Conservation (phyloP, 2,113 vertebrate genomes). For the Oostethus manadensis region DNA sequence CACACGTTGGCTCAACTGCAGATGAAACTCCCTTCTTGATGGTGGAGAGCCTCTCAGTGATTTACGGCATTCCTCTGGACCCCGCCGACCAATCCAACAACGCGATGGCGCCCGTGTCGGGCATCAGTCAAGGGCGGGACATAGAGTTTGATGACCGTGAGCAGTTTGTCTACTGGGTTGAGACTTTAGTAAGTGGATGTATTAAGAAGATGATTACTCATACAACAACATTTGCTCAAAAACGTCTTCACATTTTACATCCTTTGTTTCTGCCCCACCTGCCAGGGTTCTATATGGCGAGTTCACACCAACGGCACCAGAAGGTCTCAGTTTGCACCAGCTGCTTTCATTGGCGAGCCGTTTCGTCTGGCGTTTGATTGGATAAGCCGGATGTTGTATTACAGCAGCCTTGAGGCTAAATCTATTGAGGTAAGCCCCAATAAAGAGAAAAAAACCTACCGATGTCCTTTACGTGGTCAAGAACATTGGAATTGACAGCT, state of each 20-base stretch:
- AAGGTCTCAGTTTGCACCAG: slow-evolving; percentile 67
- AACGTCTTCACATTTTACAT: neutral
- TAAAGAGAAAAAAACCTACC: neutral
- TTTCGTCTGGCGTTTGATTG: slow-evolving; percentile 72
- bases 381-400: slow-evolving; percentile 68
- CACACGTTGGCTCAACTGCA: slow-evolving; percentile 6
- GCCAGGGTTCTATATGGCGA: slow-evolving; percentile 67
- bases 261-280: slow-evolving; percentile 3
- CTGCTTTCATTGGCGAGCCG: slow-evolving; percentile 61
- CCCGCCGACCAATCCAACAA: slow-evolving; percentile 65
- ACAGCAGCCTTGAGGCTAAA: slow-evolving; percentile 63
- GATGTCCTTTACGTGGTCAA: too few relatives aligned
- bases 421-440: slow-evolving; percentile 62
- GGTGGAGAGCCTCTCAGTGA: slow-evolving; percentile 64
- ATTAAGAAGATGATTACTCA: neutral
- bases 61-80: slow-evolving; percentile 69
- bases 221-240: neutral
- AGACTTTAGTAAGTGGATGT: slow-evolving; percentile 57
- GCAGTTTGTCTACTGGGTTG: slow-evolving; percentile 70
- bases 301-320: slow-evolving; percentile 65
- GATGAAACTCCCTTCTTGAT: slow-evolving; percentile 64
- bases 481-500: too few relatives aligned
- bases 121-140: slow-evolving; percentile 60
- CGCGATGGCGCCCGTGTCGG: slow-evolving; percentile 65
- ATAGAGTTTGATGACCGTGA: slow-evolving; percentile 70